phyloP scores from a whole-genome alignment of 2,888 invertebrate genomes.

The Troglohyphantes excavatus region DNA sequence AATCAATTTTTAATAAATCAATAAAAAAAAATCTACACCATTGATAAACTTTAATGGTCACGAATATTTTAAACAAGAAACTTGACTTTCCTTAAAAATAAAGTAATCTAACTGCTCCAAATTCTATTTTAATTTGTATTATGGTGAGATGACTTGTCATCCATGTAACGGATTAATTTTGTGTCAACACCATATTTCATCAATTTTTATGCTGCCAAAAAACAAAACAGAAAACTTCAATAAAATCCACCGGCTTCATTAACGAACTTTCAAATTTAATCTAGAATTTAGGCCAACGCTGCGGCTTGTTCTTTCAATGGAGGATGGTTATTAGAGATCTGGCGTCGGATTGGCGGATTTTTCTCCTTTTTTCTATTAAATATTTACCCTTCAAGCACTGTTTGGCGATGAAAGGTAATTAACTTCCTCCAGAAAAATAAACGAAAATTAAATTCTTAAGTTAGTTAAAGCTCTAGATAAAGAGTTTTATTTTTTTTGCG shows the following conservation, averaged over 20 bases:
- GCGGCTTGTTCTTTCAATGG: conserved; percentile 15
- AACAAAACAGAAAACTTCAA: conserved; percentile 28
- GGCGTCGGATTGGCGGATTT: background rate
- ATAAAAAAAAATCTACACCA: no score
- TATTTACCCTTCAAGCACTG: conserved; percentile 23
- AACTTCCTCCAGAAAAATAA: conserved; percentile 42
- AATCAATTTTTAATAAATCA: no score
- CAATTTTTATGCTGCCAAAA: conserved; percentile 22
- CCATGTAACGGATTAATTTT: conserved; percentile 2
- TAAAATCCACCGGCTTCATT: conserved; percentile 18
- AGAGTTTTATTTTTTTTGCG: conserved; percentile 8
- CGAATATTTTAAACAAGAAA: no score
- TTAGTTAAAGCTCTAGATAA: conserved; percentile 30
- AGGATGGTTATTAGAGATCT: conserved; percentile 8
- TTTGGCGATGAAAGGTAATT: conserved; percentile 53
- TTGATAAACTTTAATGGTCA: background rate
- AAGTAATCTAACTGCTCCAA: background rate
- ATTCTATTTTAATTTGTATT: background rate
- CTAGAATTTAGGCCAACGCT: conserved; percentile 29
- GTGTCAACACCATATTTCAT: conserved; percentile 24
- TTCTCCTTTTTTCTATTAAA: conserved; percentile 7
- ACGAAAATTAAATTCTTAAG: conserved; percentile 43
- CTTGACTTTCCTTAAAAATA: background rate
- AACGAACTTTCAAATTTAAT: conserved; percentile 48
- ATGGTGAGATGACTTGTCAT: background rate